Evolutionary conservation across 1,140 invertebrate species (phyloP).

Genomic region (Drosophila fuyamai): DNA sequence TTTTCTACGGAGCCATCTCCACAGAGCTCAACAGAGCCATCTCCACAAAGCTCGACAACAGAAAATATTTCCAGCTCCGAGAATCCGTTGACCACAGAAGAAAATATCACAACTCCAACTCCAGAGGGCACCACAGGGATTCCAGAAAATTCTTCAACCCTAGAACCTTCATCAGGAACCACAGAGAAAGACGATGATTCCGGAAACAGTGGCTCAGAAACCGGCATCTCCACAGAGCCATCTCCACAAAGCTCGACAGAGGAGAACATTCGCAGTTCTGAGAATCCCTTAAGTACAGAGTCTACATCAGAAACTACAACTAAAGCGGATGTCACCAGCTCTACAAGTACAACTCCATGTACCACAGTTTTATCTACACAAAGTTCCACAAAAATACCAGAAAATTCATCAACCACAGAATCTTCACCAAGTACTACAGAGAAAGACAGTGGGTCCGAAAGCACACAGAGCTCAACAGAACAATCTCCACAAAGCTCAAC

Average conservation of each 20-base stretch:
- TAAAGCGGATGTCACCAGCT: not conserved
- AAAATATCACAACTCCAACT: not conserved
- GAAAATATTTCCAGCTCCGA: not conserved
- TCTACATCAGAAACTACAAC: not conserved
- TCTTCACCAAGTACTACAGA: not conserved
- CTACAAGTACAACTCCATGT: not conserved
- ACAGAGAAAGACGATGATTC: not conserved
- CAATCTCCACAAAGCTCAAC: not conserved
- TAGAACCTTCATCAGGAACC: not conserved
- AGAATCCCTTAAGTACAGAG: not conserved
- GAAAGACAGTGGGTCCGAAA: not conserved
- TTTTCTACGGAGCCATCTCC: not conserved
- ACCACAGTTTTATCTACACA: not conserved
- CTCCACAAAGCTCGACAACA: not conserved
- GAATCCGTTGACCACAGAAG: not conserved
- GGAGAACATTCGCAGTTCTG: not conserved
- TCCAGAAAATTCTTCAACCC: not conserved
- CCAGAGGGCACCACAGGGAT: not conserved
- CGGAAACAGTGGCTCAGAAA: not conserved
- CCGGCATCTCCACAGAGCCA: not conserved
- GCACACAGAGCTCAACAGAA: not conserved
- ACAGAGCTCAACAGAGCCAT: not conserved
- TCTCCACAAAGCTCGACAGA: not conserved
- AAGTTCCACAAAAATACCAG: not conserved
- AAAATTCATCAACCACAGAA: not conserved